Evolutionary conservation across 1,140 invertebrate species (phyloP), one percentile per base, ranked within the genome.

Genomic region (Halesus radiatus): DNA sequence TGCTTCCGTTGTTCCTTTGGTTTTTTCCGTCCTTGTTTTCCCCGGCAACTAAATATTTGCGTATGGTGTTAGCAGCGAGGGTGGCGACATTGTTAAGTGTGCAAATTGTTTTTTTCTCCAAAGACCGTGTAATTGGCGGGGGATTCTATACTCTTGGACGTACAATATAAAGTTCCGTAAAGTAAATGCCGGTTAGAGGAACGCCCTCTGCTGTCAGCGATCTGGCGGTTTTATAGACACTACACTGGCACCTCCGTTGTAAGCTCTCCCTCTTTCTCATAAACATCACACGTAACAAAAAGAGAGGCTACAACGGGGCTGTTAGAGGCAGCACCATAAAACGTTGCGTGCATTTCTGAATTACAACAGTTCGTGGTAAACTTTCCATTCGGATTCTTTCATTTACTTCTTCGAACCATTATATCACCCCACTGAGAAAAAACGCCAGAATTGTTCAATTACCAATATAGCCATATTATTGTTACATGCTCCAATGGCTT

Each of bases 91-190:
- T 53, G 45, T 72, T 72, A 72, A 72, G 68, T 53, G 68, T 52
- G 68, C 68, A 72, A 72, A 72, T 72, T 52, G 45, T 53, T 53
- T 72, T 72, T 72, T 52, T 72, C 68, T 72, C 68, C 45, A 52
- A 10, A 52, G 68, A 20, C 37, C 68, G 68, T 72, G 50, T 72
- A 66, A 66, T 66, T 66, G 62, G n/a, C 32, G 26, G 32, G 6
- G 60, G 18, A 20, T 66, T 29, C 62, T 18, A 32, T 66, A 37
- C 13, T 32, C 15, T 26, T 26, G 20, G 20, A 18, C n/a, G n/a
- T 3, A 56, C 54, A 56, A 20, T n/a, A 56, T 18, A 56, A 56
- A 18, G 54, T 20, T 60, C 15, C 22, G 22, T 3, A 66, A 66
- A 26, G 62, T n/a, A 32, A 37, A 32, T 13, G 62, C 23, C 62